Evolutionary conservation across 2,797 vertebrate species (phyloP).

Genomic region (Clarias laeviceps): DNA sequence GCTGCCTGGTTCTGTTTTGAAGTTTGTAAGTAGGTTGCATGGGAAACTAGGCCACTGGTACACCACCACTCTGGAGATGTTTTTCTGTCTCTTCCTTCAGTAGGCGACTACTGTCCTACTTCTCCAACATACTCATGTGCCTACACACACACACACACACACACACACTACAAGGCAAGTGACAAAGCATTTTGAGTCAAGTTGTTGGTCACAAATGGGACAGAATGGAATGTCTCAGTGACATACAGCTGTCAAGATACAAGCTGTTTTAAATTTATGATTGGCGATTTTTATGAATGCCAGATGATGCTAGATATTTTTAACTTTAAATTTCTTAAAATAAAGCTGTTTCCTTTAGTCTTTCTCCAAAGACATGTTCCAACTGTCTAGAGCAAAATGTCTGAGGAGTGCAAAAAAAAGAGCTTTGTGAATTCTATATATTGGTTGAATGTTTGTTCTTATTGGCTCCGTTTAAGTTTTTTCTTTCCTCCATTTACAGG

Average conservation of each 20-base stretch:
- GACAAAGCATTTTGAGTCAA: constrained; percentile 38
- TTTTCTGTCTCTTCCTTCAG: constrained; percentile 50
- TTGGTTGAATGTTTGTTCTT: neutral
- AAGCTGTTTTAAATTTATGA: neutral
- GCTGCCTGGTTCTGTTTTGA: constrained; percentile 57
- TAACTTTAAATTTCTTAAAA: neutral
- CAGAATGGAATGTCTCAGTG: neutral
- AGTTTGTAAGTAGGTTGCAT: constrained; percentile 62
- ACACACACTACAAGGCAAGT: constrained; percentile 21
- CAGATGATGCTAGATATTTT: neutral
- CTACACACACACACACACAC: constrained; percentile 19
- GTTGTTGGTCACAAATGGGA: neutral
- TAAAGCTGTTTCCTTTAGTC: neutral
- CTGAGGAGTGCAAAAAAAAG: neutral
- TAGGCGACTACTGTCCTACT: constrained; percentile 49
- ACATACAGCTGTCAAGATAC: neutral
- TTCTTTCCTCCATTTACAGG: neutral
- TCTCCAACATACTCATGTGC: constrained; percentile 49
- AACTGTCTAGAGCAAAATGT: neutral
- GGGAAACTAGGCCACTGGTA: constrained; percentile 60
- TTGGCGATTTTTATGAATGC: neutral
- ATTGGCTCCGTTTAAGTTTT: neutral
- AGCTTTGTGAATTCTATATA: neutral
- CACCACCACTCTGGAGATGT: constrained; percentile 47
- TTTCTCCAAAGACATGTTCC: neutral